Conservation (phyloP, 2,113 vertebrate genomes). For the Eidolon helvum region DNA sequence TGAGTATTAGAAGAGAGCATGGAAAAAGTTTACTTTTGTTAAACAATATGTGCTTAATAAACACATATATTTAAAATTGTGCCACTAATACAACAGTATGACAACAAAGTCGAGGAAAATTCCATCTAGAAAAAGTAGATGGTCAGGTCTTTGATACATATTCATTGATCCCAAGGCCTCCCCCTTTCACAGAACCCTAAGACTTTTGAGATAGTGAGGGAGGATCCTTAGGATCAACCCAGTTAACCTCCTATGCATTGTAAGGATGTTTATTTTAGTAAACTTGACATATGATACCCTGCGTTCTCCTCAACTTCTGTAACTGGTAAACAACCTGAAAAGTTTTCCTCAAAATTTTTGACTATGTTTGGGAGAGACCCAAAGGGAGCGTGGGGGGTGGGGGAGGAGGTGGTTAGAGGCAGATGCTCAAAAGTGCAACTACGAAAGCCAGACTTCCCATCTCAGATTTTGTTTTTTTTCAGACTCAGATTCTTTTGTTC, state of each 20-base stretch:
- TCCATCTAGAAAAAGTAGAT: not conserved
- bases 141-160: not conserved
- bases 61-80: not conserved
- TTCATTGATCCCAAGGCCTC: not conserved
- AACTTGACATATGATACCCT: not conserved
- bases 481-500: conserved; percentile 77
- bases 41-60: conserved; percentile 29
- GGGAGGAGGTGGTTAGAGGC: conserved; percentile 30
- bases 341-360: conserved; percentile 48
- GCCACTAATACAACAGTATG: not conserved
- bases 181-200: not conserved
- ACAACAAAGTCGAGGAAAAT: not conserved
- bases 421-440: conserved; percentile 69
- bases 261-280: conserved; percentile 8
- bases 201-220: not conserved
- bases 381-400: not conserved
- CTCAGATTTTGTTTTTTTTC: conserved; percentile 71
- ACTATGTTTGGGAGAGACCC: conserved; percentile 50
- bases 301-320: not conserved
- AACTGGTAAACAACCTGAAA: conserved; percentile 35
- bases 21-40: not conserved
- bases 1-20: not conserved
- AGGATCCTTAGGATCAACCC: not conserved
- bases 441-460: conserved; percentile 70
- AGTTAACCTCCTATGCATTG: not conserved